Percentiles rank a stretch among this genome's conserved stretches.
phyloP scores from a whole-genome alignment of 2,888 invertebrate genomes.

The Petrolisthes manimaculis region DNA sequence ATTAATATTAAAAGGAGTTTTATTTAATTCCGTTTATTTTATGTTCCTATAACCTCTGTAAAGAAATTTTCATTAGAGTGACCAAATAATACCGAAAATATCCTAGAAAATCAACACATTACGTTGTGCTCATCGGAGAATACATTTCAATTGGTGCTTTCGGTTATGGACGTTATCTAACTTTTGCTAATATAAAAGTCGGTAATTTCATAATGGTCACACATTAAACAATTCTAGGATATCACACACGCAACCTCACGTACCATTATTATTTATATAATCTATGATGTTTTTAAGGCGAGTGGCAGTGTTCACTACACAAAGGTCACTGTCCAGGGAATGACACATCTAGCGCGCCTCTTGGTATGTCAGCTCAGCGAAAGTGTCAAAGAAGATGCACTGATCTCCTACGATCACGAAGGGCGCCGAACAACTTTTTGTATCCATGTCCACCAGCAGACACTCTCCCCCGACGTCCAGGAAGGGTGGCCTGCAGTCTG shows the following conservation, averaged over 20 bases:
- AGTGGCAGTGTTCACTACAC: neutral
- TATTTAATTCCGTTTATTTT: too few relatives aligned
- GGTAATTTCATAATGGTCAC: too few relatives aligned
- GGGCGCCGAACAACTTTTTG: neutral
- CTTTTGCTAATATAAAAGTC: too few relatives aligned
- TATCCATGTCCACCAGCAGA: neutral
- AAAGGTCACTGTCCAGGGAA: slow-evolving; percentile 18
- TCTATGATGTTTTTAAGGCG: slow-evolving; percentile 11
- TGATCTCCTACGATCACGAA: slow-evolving; percentile 9
- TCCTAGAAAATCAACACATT: too few relatives aligned
- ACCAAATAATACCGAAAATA: too few relatives aligned
- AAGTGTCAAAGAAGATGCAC: slow-evolving; percentile 35
- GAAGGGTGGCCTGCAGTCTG: neutral
- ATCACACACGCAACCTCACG: neutral
- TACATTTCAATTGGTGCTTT: too few relatives aligned
- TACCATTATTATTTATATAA: slow-evolving; percentile 24
- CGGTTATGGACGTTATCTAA: too few relatives aligned
- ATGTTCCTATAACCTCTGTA: too few relatives aligned
- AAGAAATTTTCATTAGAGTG: too few relatives aligned
- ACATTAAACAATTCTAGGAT: too few relatives aligned
- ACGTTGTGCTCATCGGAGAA: too few relatives aligned
- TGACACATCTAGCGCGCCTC: slow-evolving; percentile 33
- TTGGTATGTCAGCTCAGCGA: neutral
- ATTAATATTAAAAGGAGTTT: neutral
- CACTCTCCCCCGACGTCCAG: neutral